These are phyloP conservation scores for Diceros bicornis DNA, from an alignment of 2,797 vertebrate species.

Conservation along the genomic window DNA sequence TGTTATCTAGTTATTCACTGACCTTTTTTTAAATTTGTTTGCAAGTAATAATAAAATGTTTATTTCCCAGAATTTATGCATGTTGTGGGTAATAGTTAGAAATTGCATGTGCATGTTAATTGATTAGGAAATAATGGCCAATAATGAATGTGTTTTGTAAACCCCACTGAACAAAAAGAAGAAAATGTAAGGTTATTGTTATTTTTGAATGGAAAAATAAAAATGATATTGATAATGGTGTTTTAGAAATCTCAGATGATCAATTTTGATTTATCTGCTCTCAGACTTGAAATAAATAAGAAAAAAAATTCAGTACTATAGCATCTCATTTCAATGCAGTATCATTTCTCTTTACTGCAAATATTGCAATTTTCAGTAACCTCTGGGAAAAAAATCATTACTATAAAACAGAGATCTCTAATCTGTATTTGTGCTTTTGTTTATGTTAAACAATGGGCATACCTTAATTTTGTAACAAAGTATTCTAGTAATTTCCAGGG, in stretches of 20 bases:
- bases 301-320: not conserved
- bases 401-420: slow-evolving; percentile 56
- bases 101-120: not conserved
- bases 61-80: not conserved
- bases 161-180: not conserved
- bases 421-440: slow-evolving; percentile 53
- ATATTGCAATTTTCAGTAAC: not conserved
- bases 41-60: not conserved
- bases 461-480: slow-evolving; percentile 77
- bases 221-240: not conserved
- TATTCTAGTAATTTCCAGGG: slow-evolving; percentile 52
- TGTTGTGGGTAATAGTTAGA: not conserved
- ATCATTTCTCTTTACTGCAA: slow-evolving; percentile 18
- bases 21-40: not conserved
- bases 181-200: not conserved
- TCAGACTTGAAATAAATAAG: slow-evolving; percentile 23
- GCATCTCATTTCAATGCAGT: not conserved
- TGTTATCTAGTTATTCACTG: slow-evolving; percentile 39
- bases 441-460: slow-evolving; percentile 7
- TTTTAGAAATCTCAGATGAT: slow-evolving; percentile 1
- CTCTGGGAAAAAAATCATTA: not conserved
- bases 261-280: slow-evolving; percentile 10
- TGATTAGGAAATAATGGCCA: not conserved
- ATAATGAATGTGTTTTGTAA: not conserved
- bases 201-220: slow-evolving; percentile 1